Percentiles rank a stretch among this genome's conserved stretches.
Evolutionary conservation across 2,797 vertebrate genomes (phyloP).

Genomic region (Peromyscus attwateri): DNA sequence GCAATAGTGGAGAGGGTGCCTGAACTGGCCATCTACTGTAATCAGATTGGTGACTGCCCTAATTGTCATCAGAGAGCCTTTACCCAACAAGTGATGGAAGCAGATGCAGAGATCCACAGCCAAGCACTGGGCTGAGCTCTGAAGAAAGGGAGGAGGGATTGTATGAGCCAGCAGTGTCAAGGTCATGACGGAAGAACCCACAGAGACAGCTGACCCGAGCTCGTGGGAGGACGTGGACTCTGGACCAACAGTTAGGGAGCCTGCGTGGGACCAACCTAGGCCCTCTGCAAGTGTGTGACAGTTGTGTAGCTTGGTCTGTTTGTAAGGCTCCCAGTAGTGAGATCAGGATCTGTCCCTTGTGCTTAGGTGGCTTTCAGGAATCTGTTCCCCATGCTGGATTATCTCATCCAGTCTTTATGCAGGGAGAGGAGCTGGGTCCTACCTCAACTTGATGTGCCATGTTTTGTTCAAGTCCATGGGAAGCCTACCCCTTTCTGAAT

Average conservation of each 20-base stretch:
- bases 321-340: background rate
- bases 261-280: background rate
- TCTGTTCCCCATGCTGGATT: background rate
- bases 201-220: background rate
- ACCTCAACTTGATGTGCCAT: background rate
- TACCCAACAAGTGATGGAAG: background rate
- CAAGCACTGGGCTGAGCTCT: background rate
- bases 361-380: background rate
- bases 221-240: background rate
- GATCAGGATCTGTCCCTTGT: background rate
- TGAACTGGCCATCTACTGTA: background rate
- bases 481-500: background rate
- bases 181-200: background rate
- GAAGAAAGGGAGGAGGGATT: background rate
- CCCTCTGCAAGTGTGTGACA: background rate
- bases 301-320: background rate
- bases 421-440: background rate
- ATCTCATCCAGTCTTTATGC: background rate
- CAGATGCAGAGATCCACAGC: background rate
- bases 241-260: background rate
- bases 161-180: background rate
- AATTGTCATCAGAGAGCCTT: background rate
- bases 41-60: background rate
- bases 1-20: background rate
- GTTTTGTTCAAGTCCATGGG: background rate